These are phyloP conservation scores for Steinernema carpocapsae DNA, from an alignment of 2,888 invertebrate species.

Conservation along the genomic window DNA sequence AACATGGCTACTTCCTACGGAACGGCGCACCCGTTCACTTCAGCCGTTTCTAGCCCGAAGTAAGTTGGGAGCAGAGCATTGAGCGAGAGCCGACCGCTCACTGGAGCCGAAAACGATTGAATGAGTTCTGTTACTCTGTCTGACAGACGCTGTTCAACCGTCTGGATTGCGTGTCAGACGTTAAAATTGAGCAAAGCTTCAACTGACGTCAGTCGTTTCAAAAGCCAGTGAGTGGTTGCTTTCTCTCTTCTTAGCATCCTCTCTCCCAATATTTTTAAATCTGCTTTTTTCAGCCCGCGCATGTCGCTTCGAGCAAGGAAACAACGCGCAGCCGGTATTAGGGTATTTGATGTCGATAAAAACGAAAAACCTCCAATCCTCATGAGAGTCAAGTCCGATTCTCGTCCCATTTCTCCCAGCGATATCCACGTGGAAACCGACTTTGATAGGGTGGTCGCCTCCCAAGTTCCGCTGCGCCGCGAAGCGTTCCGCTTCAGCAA, in stretches of 20 bases:
- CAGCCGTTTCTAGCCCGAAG: constrained; percentile 24
- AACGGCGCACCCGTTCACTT: constrained; percentile 29
- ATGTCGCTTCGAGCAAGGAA: constrained; percentile 9
- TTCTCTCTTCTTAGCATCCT: not conserved
- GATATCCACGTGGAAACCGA: constrained; percentile 20
- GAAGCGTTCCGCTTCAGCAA: constrained; percentile 32
- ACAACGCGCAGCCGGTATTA: constrained; percentile 23
- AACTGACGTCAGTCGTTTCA: no score
- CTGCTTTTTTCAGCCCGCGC: not conserved
- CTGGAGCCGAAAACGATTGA: no score
- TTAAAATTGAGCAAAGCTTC: no score
- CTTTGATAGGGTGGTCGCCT: not conserved
- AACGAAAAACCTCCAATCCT: constrained; percentile 29
- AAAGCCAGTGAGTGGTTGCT: not conserved
- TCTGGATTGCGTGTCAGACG: no score
- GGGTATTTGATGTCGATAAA: constrained; percentile 29
- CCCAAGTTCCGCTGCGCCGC: constrained; percentile 18
- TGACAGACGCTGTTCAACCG: no score
- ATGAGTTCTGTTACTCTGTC: no score
- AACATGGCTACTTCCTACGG: constrained; percentile 16
- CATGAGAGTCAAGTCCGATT: constrained; percentile 1
- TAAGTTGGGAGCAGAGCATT: not conserved
- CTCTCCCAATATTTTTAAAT: no score
- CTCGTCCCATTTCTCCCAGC: constrained; percentile 23
- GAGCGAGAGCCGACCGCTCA: not conserved